phyloP scores from a whole-genome alignment of 2,888 invertebrate species.

The Neoitamus cyanurus region DNA sequence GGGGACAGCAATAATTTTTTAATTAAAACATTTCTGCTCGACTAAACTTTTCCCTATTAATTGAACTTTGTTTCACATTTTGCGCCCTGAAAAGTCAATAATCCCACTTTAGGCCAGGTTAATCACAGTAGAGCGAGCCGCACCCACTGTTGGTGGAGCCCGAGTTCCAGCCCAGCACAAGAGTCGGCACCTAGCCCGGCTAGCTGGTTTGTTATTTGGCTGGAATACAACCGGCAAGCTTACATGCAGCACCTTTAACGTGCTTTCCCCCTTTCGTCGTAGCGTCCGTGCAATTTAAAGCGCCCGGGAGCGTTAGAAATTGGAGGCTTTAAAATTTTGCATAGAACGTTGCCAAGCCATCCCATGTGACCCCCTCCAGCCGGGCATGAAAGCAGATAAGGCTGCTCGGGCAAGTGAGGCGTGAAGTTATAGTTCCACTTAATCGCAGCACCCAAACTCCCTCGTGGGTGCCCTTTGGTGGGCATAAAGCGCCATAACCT shows the following conservation, averaged over 20 bases:
- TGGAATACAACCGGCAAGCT: background rate
- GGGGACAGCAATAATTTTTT: conserved; percentile 14
- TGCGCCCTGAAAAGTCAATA: background rate
- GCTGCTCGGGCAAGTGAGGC: background rate
- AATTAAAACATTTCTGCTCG: conserved; percentile 14
- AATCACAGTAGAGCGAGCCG: conserved; percentile 10
- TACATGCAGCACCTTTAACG: background rate
- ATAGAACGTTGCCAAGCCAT: background rate
- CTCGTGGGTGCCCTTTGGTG: background rate
- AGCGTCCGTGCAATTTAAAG: conserved; percentile 5
- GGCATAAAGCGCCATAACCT: background rate
- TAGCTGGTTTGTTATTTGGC: background rate
- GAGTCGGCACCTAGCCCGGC: background rate
- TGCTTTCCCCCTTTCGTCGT: background rate
- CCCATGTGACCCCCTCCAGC: background rate
- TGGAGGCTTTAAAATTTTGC: background rate
- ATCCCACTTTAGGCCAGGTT: background rate
- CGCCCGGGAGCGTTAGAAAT: background rate
- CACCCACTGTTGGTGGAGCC: background rate
- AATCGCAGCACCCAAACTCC: background rate
- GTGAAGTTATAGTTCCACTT: background rate
- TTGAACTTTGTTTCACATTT: conserved; percentile 14
- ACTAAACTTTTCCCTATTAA: conserved; percentile 23
- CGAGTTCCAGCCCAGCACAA: background rate
- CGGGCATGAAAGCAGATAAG: background rate